phyloP scores from a whole-genome alignment of 2,888 invertebrate genomes.

The Caenorhabditis macrosperma region DNA sequence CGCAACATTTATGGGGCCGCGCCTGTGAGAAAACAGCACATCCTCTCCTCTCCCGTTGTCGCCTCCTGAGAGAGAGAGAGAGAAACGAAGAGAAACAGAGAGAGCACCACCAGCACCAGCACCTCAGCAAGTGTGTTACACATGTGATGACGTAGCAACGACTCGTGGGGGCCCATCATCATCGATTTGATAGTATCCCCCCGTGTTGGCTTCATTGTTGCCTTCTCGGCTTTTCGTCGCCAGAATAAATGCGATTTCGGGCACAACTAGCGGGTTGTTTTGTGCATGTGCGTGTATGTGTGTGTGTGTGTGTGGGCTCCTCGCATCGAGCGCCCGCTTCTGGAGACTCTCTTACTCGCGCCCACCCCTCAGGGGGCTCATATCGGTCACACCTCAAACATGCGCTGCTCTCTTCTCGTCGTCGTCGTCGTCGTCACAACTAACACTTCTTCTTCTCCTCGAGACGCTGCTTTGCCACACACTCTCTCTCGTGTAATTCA shows the following conservation, averaged over 20 bases:
- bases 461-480: neutral
- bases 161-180: constrained; percentile 34
- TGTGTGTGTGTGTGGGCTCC: no score
- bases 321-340: no score
- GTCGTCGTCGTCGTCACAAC: constrained; percentile 31
- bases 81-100: no score
- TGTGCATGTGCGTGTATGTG: constrained; percentile 9
- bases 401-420: constrained; percentile 39
- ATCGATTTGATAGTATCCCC: constrained; percentile 23
- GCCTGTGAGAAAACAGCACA: constrained; percentile 57
- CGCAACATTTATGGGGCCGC: constrained; percentile 58
- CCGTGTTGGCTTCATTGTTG: constrained; percentile 7
- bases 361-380: constrained; percentile 56
- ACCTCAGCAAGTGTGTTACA: constrained; percentile 46
- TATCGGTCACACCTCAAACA: constrained; percentile 58
- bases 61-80: constrained; percentile 23
- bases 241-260: constrained; percentile 37
- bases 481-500: constrained; percentile 27
- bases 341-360: constrained; percentile 45
- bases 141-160: constrained; percentile 45
- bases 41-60: no score
- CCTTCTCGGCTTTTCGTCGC: neutral
- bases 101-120: constrained; percentile 35
- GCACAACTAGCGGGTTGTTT: constrained; percentile 34
- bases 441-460: constrained; percentile 32